phyloP scores from a whole-genome alignment of 2,797 vertebrate genomes.

The Limosa lapponica region DNA sequence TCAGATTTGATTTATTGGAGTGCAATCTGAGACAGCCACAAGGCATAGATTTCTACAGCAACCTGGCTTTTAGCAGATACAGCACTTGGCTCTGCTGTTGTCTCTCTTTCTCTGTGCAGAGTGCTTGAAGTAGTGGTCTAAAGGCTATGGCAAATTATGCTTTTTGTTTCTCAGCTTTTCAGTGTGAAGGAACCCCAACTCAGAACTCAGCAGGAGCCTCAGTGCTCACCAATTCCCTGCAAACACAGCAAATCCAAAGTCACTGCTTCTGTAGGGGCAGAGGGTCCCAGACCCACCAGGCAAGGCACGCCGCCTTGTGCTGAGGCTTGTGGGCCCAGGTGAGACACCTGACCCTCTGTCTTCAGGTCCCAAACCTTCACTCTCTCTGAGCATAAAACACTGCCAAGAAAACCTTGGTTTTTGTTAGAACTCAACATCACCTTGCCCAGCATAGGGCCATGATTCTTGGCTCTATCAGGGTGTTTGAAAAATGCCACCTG shows the following conservation, averaged over 20 bases:
- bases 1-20: slow-evolving; percentile 1
- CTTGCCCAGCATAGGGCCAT: fast-evolving
- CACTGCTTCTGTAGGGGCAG: background rate
- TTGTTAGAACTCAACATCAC: background rate
- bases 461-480: background rate
- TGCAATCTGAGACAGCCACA: background rate
- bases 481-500: background rate
- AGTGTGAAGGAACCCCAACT: background rate
- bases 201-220: background rate
- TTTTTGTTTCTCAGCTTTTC: background rate
- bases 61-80: background rate
- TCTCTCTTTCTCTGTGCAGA: background rate
- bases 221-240: background rate
- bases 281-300: background rate
- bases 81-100: background rate
- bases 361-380: background rate
- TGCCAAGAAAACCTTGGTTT: fast-evolving
- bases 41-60: background rate
- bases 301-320: background rate
- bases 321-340: background rate
- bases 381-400: background rate
- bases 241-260: background rate
- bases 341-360: fast-evolving
- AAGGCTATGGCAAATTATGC: background rate
- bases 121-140: background rate